phyloP scores from a whole-genome alignment of 2,888 invertebrate species.

The Patella ulyssiponensis region DNA sequence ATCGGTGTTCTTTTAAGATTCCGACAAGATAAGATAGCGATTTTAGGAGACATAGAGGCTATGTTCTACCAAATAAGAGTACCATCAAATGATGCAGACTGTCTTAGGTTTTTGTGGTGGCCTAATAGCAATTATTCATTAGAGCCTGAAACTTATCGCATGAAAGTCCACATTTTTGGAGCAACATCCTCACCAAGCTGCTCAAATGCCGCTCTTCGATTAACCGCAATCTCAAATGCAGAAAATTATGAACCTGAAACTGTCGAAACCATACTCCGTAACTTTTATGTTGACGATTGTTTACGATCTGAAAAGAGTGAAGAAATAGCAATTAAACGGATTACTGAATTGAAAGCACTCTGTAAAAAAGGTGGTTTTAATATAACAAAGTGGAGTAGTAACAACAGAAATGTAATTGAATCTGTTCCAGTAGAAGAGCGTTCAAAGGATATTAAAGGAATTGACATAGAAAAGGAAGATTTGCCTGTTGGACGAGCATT shows the following conservation, averaged over 20 bases:
- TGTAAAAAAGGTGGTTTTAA: not conserved
- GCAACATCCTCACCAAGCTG: constrained; percentile 25
- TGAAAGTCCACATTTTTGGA: constrained; percentile 29
- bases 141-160: constrained; percentile 17
- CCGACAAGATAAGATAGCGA: constrained; percentile 19
- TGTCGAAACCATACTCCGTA: not conserved
- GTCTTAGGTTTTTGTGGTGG: constrained; percentile 31
- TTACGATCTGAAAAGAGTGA: constrained; percentile 1
- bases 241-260: not conserved
- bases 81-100: constrained; percentile 15
- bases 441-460: too few relatives aligned
- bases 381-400: too few relatives aligned
- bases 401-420: too few relatives aligned
- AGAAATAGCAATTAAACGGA: not conserved
- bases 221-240: not conserved
- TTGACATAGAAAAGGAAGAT: too few relatives aligned
- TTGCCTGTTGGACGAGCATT: too few relatives aligned
- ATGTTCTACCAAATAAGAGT: constrained; percentile 32
- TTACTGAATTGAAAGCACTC: not conserved
- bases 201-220: constrained; percentile 22
- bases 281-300: not conserved
- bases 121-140: constrained; percentile 14
- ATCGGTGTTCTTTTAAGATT: constrained; percentile 19
- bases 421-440: too few relatives aligned
- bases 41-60: constrained; percentile 28